Evolutionary conservation across 2,113 vertebrate genomes (phyloP), one percentile per base, ranked within the genome.

Genomic region (Aegotheles bennettii): DNA sequence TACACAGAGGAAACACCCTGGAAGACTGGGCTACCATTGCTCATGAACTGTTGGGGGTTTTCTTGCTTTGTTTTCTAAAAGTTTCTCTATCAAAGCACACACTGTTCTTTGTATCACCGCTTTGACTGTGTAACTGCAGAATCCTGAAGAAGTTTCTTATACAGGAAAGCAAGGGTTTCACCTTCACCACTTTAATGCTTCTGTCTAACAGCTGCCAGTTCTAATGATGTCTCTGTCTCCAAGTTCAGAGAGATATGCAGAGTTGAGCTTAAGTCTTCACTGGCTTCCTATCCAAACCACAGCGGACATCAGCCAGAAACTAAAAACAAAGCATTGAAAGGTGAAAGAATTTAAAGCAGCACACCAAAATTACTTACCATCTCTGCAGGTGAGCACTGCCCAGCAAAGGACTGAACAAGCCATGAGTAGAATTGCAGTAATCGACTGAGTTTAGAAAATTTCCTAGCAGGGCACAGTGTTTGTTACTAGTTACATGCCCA

Each of bases 311-410:
- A 64, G 77, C 42, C 57, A 91, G 33, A 50, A 45, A 71, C 25
- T 36, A 87, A 45, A 89, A 75, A 74, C 31, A 65, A 65, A 50
- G 9, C 11, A 28, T 1, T 81, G 26, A 28, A 92, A 91, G 16
- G 48, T 68, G 81, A 59, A 88, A 67, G 36, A 87, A 83, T 56
- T 84, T 43, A 81, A 93, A 70, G 56, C 48, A 94, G 51, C 33
- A 20, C 23, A 81, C 17, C n/a, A 48, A 48, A 81, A 88, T 1
- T 4, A 60, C 28, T 65, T 29, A 57, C 9, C 15, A 38, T 29
- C 54, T 82, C 63, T 68, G 75, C 53, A 60, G 65, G 61, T 53
- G 59, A 88, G 23, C 42, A 64, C 7, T 38, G 25, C 31, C 51
- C 64, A 63, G 42, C 10, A 28, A 89, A 74, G 17, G 60, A 38